These are phyloP conservation scores for Mimachlamys varia DNA, from an alignment of 2,888 invertebrate genomes.

Conservation along the genomic window DNA sequence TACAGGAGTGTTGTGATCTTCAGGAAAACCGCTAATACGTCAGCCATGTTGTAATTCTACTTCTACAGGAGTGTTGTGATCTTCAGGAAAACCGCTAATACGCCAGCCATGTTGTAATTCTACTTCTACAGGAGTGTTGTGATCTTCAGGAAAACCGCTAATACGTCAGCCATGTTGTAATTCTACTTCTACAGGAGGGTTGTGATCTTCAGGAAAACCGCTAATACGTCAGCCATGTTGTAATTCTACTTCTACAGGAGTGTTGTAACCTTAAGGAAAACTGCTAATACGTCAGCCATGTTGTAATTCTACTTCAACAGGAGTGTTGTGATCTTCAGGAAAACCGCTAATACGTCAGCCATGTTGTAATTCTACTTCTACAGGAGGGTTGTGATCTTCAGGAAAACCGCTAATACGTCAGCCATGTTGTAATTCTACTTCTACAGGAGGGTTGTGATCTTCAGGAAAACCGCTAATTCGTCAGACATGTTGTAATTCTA, in stretches of 20 bases:
- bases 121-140: neutral
- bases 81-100: neutral
- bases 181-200: neutral
- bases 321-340: neutral
- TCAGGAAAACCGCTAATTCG: neutral
- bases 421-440: neutral
- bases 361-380: neutral
- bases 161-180: neutral
- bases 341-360: neutral
- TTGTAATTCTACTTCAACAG: neutral
- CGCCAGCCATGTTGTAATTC: neutral
- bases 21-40: neutral
- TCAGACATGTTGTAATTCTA: neutral
- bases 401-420: neutral
- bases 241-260: neutral
- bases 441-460: neutral
- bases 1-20: neutral
- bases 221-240: neutral
- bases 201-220: neutral
- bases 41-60: neutral
- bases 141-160: neutral
- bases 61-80: neutral
- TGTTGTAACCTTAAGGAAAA: neutral
- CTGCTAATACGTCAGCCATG: neutral
- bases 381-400: neutral